phyloP scores from a whole-genome alignment of 2,888 invertebrate genomes.

The Apeira syringaria region DNA sequence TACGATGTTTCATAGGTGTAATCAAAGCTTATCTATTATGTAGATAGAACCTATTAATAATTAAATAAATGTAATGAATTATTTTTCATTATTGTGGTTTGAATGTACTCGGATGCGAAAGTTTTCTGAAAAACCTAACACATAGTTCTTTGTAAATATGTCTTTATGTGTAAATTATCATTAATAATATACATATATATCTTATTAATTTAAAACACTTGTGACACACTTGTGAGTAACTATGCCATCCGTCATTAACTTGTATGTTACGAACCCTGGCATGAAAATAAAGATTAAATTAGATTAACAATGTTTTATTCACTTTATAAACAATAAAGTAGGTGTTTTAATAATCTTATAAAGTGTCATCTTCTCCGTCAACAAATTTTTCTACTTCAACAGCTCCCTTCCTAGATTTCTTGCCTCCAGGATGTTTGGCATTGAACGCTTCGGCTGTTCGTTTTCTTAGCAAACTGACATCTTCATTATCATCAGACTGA shows the following conservation, averaged over 20 bases:
- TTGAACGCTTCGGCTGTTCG: conserved; percentile 88
- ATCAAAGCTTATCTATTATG: conserved; percentile 1
- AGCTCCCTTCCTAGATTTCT: conserved; percentile 72
- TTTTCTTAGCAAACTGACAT: conserved; percentile 91
- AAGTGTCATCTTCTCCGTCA: conserved; percentile 51
- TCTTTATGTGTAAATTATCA: conserved; percentile 15
- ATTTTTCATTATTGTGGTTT: conserved; percentile 3
- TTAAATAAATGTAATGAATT: not conserved
- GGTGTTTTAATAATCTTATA: conserved; percentile 6
- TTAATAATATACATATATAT: conserved; percentile 6
- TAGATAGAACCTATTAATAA: not conserved
- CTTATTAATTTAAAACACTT: conserved; percentile 15
- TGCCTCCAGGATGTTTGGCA: conserved; percentile 67
- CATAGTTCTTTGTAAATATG: conserved; percentile 16
- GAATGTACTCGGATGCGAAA: no score
- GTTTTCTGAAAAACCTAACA: no score
- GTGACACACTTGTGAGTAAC: conserved; percentile 20
- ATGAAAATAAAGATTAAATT: conserved; percentile 56
- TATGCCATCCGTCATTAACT: conserved; percentile 40
- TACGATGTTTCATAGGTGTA: conserved; percentile 5
- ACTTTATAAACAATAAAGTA: not conserved
- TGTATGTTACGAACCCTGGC: conserved; percentile 38
- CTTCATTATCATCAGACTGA: conserved; percentile 86
- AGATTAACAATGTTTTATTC: conserved; percentile 25
- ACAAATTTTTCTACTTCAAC: conserved; percentile 73